Evolutionary conservation across 2,888 invertebrate species (phyloP).

Genomic region (Phalera bucephala): DNA sequence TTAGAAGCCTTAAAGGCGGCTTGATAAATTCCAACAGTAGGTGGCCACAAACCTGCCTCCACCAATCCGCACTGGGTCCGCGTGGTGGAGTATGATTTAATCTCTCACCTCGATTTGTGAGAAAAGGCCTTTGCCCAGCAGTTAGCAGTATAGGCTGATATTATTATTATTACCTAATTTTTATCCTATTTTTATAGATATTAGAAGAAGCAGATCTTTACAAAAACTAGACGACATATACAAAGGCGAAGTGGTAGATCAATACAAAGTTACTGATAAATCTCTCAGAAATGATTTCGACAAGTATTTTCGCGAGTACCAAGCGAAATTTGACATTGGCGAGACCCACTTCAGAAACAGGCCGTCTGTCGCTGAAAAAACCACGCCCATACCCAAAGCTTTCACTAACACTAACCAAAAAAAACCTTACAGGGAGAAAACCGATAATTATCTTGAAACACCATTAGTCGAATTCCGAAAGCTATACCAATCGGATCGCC

Average conservation of each 20-base stretch:
- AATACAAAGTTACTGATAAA: conserved; percentile 18
- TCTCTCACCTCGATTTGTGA: no score
- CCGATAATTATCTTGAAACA: conserved; percentile 53
- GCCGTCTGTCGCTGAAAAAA: conserved; percentile 26
- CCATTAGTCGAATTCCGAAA: conserved; percentile 66
- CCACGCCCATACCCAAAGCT: conserved; percentile 40
- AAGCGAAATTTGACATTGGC: conserved; percentile 37
- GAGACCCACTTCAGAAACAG: conserved; percentile 40
- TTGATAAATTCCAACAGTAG: no score
- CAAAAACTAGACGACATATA: conserved; percentile 22
- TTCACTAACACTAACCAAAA: conserved; percentile 18
- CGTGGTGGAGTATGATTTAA: no score
- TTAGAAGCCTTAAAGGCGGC: no score
- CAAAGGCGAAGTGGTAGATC: conserved; percentile 10
- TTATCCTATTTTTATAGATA: conserved; percentile 32
- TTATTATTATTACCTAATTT: no score
- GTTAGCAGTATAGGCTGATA: no score
- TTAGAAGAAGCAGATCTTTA: conserved; percentile 26
- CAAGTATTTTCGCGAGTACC: conserved; percentile 54
- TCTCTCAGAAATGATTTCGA: conserved; percentile 43
- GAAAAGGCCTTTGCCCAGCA: no score
- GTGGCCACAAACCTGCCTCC: no score
- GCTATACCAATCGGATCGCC: conserved; percentile 44
- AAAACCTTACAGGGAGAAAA: conserved; percentile 5
- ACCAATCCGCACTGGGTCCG: no score